Evolutionary conservation across 2,797 vertebrate genomes (phyloP).

Genomic region (Sebastes taczanowskii): DNA sequence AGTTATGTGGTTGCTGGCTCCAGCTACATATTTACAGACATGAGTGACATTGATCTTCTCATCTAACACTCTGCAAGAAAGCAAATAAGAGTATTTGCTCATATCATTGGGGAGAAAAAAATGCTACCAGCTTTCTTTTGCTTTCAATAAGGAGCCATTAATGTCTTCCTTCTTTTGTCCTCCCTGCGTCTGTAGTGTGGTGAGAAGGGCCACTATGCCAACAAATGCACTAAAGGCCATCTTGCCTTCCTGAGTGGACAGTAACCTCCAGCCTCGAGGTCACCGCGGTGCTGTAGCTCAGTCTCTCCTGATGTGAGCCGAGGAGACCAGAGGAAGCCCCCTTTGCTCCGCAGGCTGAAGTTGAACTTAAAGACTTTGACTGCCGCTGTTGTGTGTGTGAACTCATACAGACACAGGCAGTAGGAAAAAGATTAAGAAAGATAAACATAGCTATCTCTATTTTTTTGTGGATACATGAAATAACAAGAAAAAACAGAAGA

Average conservation of each 20-base stretch:
- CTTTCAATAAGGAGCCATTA: neutral
- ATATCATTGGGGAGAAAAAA: neutral
- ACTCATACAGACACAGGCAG: neutral
- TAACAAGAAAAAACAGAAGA: neutral
- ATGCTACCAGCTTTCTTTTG: neutral
- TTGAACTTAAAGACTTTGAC: constrained; percentile 30
- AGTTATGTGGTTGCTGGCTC: neutral
- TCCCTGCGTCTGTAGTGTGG: constrained; percentile 86
- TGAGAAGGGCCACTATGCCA: constrained; percentile 98
- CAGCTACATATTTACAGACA: neutral
- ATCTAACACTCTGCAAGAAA: neutral
- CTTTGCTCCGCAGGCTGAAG: constrained; percentile 4
- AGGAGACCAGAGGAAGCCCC: neutral
- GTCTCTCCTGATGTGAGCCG: neutral
- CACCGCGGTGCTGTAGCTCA: constrained; percentile 5
- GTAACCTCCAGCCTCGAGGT: constrained; percentile 60
- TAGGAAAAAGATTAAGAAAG: neutral
- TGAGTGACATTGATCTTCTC: neutral
- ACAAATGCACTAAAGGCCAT: constrained; percentile 99
- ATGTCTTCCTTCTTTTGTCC: neutral
- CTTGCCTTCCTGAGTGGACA: constrained; percentile 98
- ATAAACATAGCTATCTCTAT: constrained; percentile 4
- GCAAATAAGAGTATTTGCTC: neutral
- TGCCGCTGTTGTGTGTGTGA: neutral
- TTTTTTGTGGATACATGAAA: constrained; percentile 3